Evolutionary conservation across 1,140 invertebrate genomes (phyloP).

Genomic region (Conus ventricosus): DNA sequence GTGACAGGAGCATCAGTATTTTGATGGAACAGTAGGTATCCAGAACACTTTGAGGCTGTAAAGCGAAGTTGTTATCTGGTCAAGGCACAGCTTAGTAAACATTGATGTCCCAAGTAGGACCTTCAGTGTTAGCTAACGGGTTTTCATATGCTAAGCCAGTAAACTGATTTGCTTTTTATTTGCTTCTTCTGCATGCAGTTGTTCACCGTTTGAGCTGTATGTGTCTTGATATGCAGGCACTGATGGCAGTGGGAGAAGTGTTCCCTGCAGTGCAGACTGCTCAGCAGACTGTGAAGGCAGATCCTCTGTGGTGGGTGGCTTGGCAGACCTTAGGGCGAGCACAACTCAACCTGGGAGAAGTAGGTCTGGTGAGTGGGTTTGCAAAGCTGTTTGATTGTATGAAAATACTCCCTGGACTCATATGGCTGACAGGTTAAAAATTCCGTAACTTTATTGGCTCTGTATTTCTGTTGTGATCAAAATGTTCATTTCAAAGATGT

Average conservation of each 20-base stretch:
- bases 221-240: conserved; percentile 51
- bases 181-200: too few species aligned
- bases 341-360: conserved; percentile 74
- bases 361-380: conserved; percentile 65
- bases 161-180: too few species aligned
- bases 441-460: neutral
- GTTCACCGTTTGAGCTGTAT: neutral
- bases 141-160: too few species aligned
- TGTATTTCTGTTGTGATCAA: neutral
- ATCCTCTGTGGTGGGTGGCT: conserved; percentile 74
- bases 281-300: conserved; percentile 63
- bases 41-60: too few species aligned
- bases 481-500: neutral
- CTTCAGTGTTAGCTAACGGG: too few species aligned
- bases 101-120: too few species aligned
- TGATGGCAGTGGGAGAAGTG: conserved; percentile 63
- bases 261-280: conserved; percentile 69
- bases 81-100: too few species aligned
- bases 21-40: too few species aligned
- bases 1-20: too few species aligned
- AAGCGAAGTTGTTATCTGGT: too few species aligned
- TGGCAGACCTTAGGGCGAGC: conserved; percentile 75
- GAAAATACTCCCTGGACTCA: neutral
- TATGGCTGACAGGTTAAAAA: neutral
- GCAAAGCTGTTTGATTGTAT: neutral